These are phyloP conservation scores for Camponotus floridanus DNA, from an alignment of 1,140 invertebrate species.

Conservation along the genomic window DNA sequence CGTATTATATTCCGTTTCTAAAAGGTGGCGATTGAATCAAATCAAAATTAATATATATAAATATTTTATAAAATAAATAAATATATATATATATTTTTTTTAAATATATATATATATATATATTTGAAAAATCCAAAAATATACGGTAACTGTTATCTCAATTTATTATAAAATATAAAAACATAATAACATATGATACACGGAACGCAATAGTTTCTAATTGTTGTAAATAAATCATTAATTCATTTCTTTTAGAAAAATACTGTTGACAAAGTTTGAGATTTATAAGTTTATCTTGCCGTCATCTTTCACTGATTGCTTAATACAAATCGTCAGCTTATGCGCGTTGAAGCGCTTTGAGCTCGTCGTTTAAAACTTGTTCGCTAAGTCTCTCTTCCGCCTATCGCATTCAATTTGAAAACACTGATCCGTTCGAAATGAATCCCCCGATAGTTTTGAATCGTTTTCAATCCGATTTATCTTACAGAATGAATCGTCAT, in stretches of 20 bases:
- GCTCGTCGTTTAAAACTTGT: conserved; percentile 53
- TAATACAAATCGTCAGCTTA: conserved; percentile 53
- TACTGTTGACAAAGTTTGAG: conserved; percentile 9
- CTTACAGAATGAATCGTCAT: conserved; percentile 49
- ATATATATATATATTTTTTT: too few species aligned
- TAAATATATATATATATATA: conserved; percentile 7
- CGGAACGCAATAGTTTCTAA: background rate
- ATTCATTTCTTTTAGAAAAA: background rate
- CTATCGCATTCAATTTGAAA: conserved; percentile 60
- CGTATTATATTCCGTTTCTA: conserved; percentile 18
- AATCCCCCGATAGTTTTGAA: conserved; percentile 56
- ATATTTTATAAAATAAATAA: background rate
- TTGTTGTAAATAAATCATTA: background rate
- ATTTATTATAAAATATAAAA: conserved; percentile 8
- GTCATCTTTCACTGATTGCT: conserved; percentile 32
- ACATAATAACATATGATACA: background rate
- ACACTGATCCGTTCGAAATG: conserved; percentile 56
- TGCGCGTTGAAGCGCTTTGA: conserved; percentile 50
- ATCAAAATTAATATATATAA: background rate
- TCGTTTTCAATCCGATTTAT: conserved; percentile 57
- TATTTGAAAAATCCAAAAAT: background rate
- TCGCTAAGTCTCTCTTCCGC: conserved; percentile 57
- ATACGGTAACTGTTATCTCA: background rate
- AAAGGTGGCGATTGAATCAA: background rate
- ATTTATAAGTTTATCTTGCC: conserved; percentile 34